Evolutionary conservation across 2,888 invertebrate genomes (phyloP), one percentile per base, ranked within the genome.

Genomic region (Coenonympha glycerion): DNA sequence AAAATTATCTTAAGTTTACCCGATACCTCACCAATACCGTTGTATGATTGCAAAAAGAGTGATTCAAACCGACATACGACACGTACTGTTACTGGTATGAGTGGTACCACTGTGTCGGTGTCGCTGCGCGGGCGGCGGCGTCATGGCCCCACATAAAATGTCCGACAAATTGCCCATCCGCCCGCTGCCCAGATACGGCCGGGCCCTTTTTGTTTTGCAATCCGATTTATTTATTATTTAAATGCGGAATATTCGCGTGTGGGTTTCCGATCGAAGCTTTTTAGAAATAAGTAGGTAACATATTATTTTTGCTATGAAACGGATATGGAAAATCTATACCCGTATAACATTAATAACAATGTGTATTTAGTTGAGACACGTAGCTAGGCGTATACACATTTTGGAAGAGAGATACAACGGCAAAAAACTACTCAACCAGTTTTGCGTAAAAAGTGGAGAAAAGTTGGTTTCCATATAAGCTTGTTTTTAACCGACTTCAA

Each of bases 111-210:
- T 50, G 50, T 50, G 45, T 40, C 21, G 3, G 6, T 15, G 48
- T 39, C 50, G 55, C 39, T 44, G 53, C 48, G 48, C 46, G 53
- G 47, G 46, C 42, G 49, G 39, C 39, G 47, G 52, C 46, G 54
- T 41, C 58, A 46, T 37, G 46, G 48, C 49, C 49, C 49, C 50
- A 58, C 59, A 64, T 69, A 68, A 69, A 68, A 57, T 56, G 59
- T 56, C 56, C 56, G 63, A 66, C 59, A 63, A 59, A 68, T 64
- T 60, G 60, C 51, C 62, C 58, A 57, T 57, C 53, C 53, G 28
- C 46, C 18, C 26, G 8, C 47, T 41, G 33, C 36, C 53, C 53
- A 53, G 56, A 57, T 59, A 60, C 57, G 56, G 55, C 59, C 47
- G 49, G 45, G 37, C 40, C 49, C 54, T 51, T 53, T 55, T 56